Conservation (phyloP, 2,113 vertebrate species). For the Brevimyrus niger region DNA sequence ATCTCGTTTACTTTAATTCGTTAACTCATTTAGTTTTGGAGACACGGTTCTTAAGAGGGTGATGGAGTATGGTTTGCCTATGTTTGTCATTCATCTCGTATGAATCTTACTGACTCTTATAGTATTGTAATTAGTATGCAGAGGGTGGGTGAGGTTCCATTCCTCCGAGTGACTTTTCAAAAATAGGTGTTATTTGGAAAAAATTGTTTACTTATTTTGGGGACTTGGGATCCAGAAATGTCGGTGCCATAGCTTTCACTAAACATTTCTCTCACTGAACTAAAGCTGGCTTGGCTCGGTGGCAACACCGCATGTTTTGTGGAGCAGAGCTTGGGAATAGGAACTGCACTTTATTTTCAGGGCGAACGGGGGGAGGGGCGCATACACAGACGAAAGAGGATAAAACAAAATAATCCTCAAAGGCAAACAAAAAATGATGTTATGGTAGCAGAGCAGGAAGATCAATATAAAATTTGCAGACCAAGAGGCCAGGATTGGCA, state of each 20-base stretch:
- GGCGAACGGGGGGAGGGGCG: not conserved
- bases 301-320: not conserved
- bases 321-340: not conserved
- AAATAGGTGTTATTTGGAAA: not conserved
- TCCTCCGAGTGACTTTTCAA: not conserved
- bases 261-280: not conserved
- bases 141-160: not conserved
- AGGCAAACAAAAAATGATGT: not conserved
- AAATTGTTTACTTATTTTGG: not conserved
- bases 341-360: not conserved
- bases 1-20: not conserved
- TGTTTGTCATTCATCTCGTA: not conserved
- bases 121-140: not conserved
- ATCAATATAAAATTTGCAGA: not conserved
- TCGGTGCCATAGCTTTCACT: not conserved
- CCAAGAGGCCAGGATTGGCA: not conserved
- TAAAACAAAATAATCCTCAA: not conserved
- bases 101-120: not conserved
- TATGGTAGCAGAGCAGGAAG: not conserved
- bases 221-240: not conserved
- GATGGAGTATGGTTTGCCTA: not conserved
- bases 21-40: not conserved
- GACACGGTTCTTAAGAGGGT: not conserved
- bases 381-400: not conserved
- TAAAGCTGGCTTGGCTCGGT: not conserved